These are phyloP conservation scores for Nasua narica DNA, from an alignment of 2,797 vertebrate genomes.

Conservation along the genomic window DNA sequence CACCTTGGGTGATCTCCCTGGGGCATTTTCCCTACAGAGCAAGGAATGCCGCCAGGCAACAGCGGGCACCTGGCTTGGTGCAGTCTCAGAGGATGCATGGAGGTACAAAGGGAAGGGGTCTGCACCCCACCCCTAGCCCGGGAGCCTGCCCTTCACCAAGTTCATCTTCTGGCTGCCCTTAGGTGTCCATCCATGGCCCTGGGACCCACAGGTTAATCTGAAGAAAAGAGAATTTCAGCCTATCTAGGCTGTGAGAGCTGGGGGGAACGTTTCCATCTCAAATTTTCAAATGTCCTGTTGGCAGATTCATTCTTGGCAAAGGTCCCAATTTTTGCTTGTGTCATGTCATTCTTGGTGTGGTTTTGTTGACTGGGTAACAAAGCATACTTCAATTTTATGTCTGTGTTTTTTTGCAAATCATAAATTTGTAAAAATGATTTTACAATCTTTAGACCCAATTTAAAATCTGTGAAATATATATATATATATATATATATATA, in stretches of 20 bases:
- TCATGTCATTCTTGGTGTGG: not conserved
- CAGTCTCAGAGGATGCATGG: not conserved
- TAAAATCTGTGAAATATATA: not conserved
- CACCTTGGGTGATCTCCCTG: not conserved
- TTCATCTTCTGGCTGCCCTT: not conserved
- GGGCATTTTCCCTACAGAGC: not conserved
- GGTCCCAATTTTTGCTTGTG: not conserved
- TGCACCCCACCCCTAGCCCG: not conserved
- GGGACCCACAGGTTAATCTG: not conserved
- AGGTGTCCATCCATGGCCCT: fast-evolving
- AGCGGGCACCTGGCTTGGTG: fast-evolving
- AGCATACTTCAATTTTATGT: not conserved
- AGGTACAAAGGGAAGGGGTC: not conserved
- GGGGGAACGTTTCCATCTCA: not conserved
- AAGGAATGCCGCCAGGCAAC: not conserved
- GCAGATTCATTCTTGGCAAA: not conserved
- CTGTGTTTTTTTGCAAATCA: not conserved
- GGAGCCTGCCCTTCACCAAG: not conserved
- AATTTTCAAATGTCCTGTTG: not conserved
- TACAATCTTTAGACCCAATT: not conserved
- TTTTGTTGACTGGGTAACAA: not conserved
- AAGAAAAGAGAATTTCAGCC: not conserved
- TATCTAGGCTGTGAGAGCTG: not conserved
- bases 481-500: no score
- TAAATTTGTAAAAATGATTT: not conserved